These are phyloP conservation scores for Pseudorasbora parva DNA, from an alignment of 2,113 vertebrate species.

Conservation along the genomic window DNA sequence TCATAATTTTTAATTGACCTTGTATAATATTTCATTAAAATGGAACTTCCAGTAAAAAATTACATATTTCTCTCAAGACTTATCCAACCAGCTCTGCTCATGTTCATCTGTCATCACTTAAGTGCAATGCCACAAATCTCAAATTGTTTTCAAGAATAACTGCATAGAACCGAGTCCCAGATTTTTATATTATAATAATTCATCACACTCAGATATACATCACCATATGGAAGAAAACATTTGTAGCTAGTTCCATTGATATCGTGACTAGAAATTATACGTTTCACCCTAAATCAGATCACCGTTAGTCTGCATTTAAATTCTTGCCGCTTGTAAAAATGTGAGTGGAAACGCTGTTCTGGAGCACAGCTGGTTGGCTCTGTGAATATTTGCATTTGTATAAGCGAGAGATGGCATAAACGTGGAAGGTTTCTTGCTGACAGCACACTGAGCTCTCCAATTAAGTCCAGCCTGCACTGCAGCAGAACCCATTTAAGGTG, in stretches of 20 bases:
- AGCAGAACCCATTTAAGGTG: constrained; percentile 22
- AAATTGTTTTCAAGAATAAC: no score
- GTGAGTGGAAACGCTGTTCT: background rate
- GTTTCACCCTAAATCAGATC: constrained; percentile 1
- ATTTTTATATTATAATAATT: background rate
- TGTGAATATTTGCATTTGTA: constrained; percentile 18
- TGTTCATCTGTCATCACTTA: no score
- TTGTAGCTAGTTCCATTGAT: background rate
- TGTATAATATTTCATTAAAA: background rate
- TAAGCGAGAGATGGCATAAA: background rate
- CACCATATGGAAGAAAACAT: background rate
- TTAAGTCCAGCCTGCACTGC: constrained; percentile 57
- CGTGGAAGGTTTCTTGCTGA: constrained; percentile 14
- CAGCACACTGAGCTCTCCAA: constrained; percentile 57
- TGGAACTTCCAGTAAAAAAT: background rate
- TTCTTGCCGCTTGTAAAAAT: background rate
- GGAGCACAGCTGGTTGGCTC: constrained; percentile 18
- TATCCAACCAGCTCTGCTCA: no score
- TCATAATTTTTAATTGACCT: background rate
- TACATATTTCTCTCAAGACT: no score
- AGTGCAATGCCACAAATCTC: no score
- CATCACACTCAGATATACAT: background rate
- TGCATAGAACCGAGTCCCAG: no score
- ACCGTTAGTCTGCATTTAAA: background rate
- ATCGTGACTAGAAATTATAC: background rate